Percentiles rank a stretch among this genome's conserved stretches.
phyloP scores from a whole-genome alignment of 2,888 invertebrate genomes.

The Ormia ochracea region DNA sequence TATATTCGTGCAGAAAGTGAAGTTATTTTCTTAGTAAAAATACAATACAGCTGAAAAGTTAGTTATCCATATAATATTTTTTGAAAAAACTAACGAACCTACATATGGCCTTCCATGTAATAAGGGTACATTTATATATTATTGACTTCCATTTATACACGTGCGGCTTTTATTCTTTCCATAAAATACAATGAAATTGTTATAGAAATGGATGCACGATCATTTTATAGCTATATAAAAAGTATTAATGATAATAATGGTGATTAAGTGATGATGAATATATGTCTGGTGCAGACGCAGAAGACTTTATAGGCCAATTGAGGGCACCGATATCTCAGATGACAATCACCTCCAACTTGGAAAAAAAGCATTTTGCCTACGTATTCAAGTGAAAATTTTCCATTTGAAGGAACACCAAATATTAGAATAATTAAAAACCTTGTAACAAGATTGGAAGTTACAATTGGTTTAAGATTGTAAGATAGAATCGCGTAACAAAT shows the following conservation, averaged over 20 bases:
- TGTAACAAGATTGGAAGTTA: too few species aligned
- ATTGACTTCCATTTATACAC: too few species aligned
- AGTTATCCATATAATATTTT: background rate
- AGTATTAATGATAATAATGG: background rate
- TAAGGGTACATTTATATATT: background rate
- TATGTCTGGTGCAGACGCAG: slow-evolving; percentile 2
- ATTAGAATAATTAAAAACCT: too few species aligned
- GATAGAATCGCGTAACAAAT: too few species aligned
- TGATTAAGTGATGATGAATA: background rate
- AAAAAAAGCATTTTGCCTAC: too few species aligned
- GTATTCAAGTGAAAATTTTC: too few species aligned
- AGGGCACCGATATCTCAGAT: too few species aligned
- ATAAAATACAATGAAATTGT: background rate
- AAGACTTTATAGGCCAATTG: too few species aligned
- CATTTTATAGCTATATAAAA: background rate
- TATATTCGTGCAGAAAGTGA: background rate
- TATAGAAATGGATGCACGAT: slow-evolving; percentile 14
- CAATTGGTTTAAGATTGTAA: too few species aligned
- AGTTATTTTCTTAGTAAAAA: background rate
- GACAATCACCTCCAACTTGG: too few species aligned
- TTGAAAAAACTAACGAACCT: slow-evolving; percentile 2
- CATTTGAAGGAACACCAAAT: too few species aligned
- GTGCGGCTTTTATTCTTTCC: background rate
- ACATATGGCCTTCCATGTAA: slow-evolving; percentile 25
- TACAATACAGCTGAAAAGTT: slow-evolving; percentile 2